Evolutionary conservation across 2,113 vertebrate genomes (phyloP), one percentile per base, ranked within the genome.

Genomic region (Anguilla rostrata): DNA sequence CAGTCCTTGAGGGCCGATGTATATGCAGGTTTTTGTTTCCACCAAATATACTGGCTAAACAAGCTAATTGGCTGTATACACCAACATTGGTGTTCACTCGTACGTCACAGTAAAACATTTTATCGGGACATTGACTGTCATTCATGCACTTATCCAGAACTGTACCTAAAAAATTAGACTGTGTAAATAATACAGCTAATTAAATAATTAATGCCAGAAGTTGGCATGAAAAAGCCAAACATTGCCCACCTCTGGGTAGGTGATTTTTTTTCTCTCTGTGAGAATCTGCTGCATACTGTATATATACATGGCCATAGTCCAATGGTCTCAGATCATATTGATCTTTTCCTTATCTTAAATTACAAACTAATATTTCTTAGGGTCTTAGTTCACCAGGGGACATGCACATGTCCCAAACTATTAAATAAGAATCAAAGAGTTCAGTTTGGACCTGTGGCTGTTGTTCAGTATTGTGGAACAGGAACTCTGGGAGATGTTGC

Each of bases 361-460:
- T 26, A 82, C 39, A 43, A 81, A 81, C 34, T 39, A 82, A n/a
- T 22, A 18, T 11, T 26, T 82, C 41, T 82, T 46, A 20, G 9
- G 80, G 40, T 82, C 80, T 22, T 20, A 57, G 46, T 6, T n/a
- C 82, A 83, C 29, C 82, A 34, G 49, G 82, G 82, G 26, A 83
- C 46, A 18, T 43, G 11, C 60, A n/a, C 11, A 2, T 83, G 60
- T 83, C 46, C 56, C 34, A 26, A 83, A 57, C 49, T 56, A n/a
- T 83, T 16, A 83, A 57, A 83, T 53, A 26, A n/a, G 81, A 82
- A 82, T n/a, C 22, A 16, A n/a, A 82, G 46, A n/a, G 81, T 26
- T n/a, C 46, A 46, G 41, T 82, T 41, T 82, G 22, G 81, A 82
- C 81, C 57, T 49, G 41, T 82, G 20, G 16, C 5, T 82, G 81